Evolutionary conservation across 2,888 invertebrate species (phyloP), one percentile per base, ranked within the genome.

Genomic region (Polydrusus cervinus): DNA sequence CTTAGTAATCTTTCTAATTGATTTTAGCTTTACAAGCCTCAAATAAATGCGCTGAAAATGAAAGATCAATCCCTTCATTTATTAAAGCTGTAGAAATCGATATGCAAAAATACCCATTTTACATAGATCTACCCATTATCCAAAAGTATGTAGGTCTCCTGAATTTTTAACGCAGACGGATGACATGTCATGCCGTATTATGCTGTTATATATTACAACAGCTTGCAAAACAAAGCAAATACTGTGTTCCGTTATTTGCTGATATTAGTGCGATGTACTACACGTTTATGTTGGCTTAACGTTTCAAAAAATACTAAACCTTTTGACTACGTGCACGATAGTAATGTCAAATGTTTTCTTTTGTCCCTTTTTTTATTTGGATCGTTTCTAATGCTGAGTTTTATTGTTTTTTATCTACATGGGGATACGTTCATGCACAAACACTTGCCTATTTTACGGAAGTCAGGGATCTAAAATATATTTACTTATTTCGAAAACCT

Each of bases 151-250:
- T 64, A 64, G 74, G 64, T 45, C 69, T 64, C 53, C 57, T 69
- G 43, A 64, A 74, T 74, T 74, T 74, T 74, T 74, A 69, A 74
- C 65, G 51, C 57, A 70, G 70, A 74, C 69, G 74, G 64, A 74
- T 74, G 69, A 70, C 65, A 68, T 55, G 74, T 65, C 74, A 74
- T 60, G 69, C 47, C 66, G 74, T 74, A 74, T 74, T 74, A 69
- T 70, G 60, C 65, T 49, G 70, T 74, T 74, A 74, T 74, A 74
- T 74, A 74, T 74, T 70, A 74, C 74, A 65, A 74, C 65, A 74
- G 74, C 69, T 70, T 70, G 70, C 74, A 66, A 72, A 74, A 74
- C 74, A 74, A 74, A 74, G 70, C 69, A 65, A 74, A 74, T 74
- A 70, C 70, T 74, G 64, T 69, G 69, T 43, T 65, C 65, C 40